phyloP scores from a whole-genome alignment of 2,797 vertebrate genomes.

The Helicolenus hilgendorfi region DNA sequence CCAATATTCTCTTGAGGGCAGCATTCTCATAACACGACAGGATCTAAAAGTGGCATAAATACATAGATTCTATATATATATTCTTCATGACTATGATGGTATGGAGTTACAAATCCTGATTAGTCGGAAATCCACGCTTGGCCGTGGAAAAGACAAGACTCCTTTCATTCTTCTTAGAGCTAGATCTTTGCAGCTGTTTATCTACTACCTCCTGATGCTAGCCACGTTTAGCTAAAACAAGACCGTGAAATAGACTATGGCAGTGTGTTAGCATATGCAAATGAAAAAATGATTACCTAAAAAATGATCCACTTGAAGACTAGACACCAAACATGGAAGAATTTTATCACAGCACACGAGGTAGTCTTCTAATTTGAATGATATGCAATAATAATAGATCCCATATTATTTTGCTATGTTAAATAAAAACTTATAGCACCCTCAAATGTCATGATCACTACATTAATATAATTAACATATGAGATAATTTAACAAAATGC shows the following conservation, averaged over 20 bases:
- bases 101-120: conserved; percentile 46
- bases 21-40: conserved; percentile 43
- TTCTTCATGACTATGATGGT: conserved; percentile 53
- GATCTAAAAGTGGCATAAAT: conserved; percentile 49
- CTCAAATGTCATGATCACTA: conserved; percentile 70
- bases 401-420: conserved; percentile 75
- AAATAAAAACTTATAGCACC: conserved; percentile 57
- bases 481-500: conserved; percentile 80
- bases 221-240: conserved; percentile 67
- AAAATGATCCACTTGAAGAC: conserved; percentile 80
- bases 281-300: conserved; percentile 63
- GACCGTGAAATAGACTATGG: conserved; percentile 55
- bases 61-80: conserved; percentile 54
- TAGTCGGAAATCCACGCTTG: conserved; percentile 25
- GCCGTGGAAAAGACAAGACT: conserved; percentile 33
- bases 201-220: conserved; percentile 87
- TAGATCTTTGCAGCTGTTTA: conserved; percentile 78
- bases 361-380: conserved; percentile 78
- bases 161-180: conserved; percentile 59
- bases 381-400: conserved; percentile 86
- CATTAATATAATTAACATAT: conserved; percentile 69
- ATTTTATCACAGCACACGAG: conserved; percentile 75
- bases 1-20: conserved; percentile 51
- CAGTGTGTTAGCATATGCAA: conserved; percentile 83
- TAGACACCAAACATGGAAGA: conserved; percentile 81